phyloP scores from a whole-genome alignment of 2,113 vertebrate genomes.

The Axis porcinus region DNA sequence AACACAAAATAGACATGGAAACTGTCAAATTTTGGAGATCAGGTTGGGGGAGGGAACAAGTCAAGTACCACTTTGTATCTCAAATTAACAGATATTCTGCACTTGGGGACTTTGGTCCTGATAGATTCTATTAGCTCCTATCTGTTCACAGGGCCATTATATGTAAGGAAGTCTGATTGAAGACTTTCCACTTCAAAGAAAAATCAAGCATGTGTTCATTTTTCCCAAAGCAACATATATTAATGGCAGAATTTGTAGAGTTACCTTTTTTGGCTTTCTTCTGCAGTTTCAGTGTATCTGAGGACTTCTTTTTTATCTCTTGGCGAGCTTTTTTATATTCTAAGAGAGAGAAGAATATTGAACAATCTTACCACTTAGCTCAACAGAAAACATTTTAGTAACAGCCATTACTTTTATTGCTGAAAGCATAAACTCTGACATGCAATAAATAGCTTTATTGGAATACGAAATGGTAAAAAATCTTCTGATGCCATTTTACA shows the following conservation, averaged over 20 bases:
- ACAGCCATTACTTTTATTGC: background rate
- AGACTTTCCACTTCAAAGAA: background rate
- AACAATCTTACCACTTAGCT: conserved; percentile 3
- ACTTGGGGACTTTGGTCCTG: background rate
- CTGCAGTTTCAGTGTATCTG: conserved; percentile 87
- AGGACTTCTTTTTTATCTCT: conserved; percentile 90
- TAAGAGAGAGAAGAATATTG: conserved; percentile 72
- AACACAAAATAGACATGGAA: background rate
- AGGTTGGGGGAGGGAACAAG: background rate
- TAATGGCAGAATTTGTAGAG: background rate
- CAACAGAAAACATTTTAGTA: background rate
- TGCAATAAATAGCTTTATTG: fast-evolving
- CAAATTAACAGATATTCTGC: conserved; percentile 16
- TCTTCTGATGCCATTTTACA: background rate
- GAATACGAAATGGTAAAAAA: background rate
- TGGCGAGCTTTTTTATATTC: conserved; percentile 90
- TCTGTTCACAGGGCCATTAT: background rate
- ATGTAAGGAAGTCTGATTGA: fast-evolving
- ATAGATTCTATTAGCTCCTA: fast-evolving
- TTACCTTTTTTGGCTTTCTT: conserved; percentile 91
- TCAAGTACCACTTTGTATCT: background rate
- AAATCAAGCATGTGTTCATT: fast-evolving
- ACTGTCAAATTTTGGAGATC: conserved; percentile 15
- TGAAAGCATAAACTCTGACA: background rate
- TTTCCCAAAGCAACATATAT: background rate